Evolutionary conservation across 2,113 vertebrate species (phyloP), one percentile per base, ranked within the genome.

Genomic region (Neogobius melanostomus): DNA sequence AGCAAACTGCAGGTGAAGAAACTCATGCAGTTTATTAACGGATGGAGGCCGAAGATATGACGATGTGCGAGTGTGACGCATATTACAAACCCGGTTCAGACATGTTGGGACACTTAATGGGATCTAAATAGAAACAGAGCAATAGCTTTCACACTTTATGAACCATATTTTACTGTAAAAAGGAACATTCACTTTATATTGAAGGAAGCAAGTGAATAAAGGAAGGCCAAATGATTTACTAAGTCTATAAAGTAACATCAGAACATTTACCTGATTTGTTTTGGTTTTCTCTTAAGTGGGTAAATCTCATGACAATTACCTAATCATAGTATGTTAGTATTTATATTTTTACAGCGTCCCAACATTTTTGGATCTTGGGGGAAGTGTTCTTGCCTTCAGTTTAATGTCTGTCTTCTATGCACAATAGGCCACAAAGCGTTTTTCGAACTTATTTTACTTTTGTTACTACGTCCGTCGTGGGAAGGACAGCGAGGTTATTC

Each of bases 1-100:
- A 99, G 96, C 93, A 99, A 98, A 89, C 93, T 99, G 71, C 96
- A 99, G 85, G 95, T 98, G 81, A 99, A 96, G 91, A 99, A 99
- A 90, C 95, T 99, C 76, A 84, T 99, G 85, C 98, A 99, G 86
- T 99, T 99, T 90, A 98, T 98, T 81, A 94, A 93, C 28, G 98
- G 98, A 72, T 99, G 98, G 98, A 92, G 98, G 82, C 98, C 98
- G 72, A 99, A 98, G 85, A 96, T 99, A 80, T 97, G 93, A 87
- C 44, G 28, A n/a, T 52, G 1, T 17, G 51, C 10, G 48, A 64
- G 45, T 49, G 10, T 64, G 71, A 76, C 68, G 71, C 68, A 75
- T 76, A 64, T 17, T 4, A 50, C 28, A 14, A 59, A 11, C 11
- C 56, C 56, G 12, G 56, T 36, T 59, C 56, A 42, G 28, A 59